Evolutionary conservation across 2,888 invertebrate species (phyloP).

Genomic region (Ophioninae sp.): DNA sequence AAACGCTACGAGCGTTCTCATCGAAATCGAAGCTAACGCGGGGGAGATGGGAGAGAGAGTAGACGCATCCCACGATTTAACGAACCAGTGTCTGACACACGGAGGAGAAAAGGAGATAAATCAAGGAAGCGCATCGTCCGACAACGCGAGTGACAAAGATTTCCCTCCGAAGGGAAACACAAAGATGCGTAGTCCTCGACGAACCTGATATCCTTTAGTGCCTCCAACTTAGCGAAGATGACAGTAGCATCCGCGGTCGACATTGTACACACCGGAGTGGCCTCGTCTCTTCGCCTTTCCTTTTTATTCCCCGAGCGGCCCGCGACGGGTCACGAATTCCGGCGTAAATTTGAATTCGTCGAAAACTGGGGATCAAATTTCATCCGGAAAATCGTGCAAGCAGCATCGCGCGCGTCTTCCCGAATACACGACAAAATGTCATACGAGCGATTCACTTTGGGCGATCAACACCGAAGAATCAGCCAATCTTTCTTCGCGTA

Average conservation of each 20-base stretch:
- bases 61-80: background rate
- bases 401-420: background rate
- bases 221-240: slow-evolving; percentile 95
- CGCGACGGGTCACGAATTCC: background rate
- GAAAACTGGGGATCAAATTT: background rate
- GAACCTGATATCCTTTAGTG: slow-evolving; percentile 95
- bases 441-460: background rate
- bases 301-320: background rate
- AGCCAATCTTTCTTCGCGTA: background rate
- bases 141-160: background rate
- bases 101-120: background rate
- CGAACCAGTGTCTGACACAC: background rate
- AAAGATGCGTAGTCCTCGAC: slow-evolving; percentile 39
- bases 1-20: background rate
- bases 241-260: slow-evolving; percentile 91
- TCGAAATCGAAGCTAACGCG: background rate
- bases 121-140: background rate
- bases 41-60: background rate
- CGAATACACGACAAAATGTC: background rate
- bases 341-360: background rate
- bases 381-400: background rate
- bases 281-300: background rate
- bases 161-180: background rate
- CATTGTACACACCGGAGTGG: slow-evolving; percentile 81
- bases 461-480: background rate